Conservation (phyloP, 2,888 invertebrate genomes). For the Ptilodon capucinus region DNA sequence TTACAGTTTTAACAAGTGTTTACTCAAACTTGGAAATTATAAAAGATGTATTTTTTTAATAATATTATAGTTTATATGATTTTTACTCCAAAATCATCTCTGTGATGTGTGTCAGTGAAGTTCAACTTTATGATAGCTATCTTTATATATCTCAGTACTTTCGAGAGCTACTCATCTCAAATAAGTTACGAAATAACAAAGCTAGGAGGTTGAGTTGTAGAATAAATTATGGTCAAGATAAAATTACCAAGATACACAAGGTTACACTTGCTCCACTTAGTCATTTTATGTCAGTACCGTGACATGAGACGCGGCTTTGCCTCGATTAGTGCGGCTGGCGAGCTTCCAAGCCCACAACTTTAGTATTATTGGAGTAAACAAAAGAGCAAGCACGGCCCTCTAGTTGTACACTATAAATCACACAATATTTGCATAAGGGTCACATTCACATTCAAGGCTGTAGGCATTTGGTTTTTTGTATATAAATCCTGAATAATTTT, state of each 20-base stretch:
- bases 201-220: neutral
- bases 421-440: conserved; percentile 5
- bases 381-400: conserved; percentile 1
- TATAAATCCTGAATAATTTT: neutral
- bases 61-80: too few relatives aligned
- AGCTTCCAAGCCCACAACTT: conserved; percentile 4
- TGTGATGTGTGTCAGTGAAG: too few relatives aligned
- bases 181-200: conserved; percentile 16
- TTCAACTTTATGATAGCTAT: too few relatives aligned
- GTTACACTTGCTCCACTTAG: neutral
- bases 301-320: neutral
- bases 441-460: neutral
- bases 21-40: too few relatives aligned
- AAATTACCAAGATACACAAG: neutral
- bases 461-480: neutral
- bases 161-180: too few relatives aligned
- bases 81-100: too few relatives aligned
- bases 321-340: neutral
- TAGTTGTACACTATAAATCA: conserved; percentile 5
- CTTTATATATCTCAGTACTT: too few relatives aligned
- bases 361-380: conserved; percentile 4
- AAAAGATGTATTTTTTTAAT: too few relatives aligned
- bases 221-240: neutral
- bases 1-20: too few relatives aligned
- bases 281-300: neutral